Conservation (phyloP, 2,113 vertebrate species). For the Miniopterus natalensis region DNA sequence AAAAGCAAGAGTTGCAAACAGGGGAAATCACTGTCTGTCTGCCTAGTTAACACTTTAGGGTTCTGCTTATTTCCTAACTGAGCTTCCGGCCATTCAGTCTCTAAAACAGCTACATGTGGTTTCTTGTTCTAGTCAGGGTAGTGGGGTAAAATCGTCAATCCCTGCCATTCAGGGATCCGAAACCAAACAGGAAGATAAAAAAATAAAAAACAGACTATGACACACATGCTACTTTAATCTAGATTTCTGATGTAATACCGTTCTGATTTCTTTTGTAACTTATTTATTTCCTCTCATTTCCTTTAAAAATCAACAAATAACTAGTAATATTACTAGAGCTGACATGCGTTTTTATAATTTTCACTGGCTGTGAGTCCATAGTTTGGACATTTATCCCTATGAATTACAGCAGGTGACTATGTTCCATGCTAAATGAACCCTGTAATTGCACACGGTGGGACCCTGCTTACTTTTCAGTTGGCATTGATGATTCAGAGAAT, state of each 20-base stretch:
- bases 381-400: conserved; percentile 36
- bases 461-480: conserved; percentile 47
- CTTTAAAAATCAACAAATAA: background rate
- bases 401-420: conserved; percentile 33
- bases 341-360: conserved; percentile 46
- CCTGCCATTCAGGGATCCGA: background rate
- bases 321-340: background rate
- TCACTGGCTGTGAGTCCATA: background rate
- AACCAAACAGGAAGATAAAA: background rate
- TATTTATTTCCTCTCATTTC: background rate
- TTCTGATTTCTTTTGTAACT: background rate
- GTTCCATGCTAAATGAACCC: conserved; percentile 52
- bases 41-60: background rate
- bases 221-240: background rate
- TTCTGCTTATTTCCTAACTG: background rate
- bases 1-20: background rate
- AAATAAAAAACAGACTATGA: background rate
- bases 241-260: background rate
- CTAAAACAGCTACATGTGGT: background rate
- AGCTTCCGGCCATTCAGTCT: background rate
- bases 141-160: background rate
- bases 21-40: background rate
- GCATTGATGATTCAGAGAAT: conserved; percentile 45
- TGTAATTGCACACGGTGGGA: conserved; percentile 10
- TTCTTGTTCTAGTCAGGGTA: background rate